Base-by-base conservation (phyloP, 1,140 invertebrate species). In the Zaprionus lachaisei region DNA sequence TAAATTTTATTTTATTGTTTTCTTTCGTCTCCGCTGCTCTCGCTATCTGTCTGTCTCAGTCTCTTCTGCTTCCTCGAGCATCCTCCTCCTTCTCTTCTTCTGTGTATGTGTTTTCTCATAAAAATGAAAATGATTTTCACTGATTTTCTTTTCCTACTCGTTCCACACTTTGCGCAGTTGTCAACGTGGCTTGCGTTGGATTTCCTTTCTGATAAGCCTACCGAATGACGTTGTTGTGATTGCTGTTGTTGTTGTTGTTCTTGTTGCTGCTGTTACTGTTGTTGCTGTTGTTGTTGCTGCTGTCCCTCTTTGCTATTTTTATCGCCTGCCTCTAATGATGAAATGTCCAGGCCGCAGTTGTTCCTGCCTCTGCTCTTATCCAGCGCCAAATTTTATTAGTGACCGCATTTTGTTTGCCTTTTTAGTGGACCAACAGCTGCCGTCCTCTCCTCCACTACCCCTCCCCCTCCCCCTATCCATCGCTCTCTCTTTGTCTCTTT, bases 1-100 rank as follows among this genome's bases (percentile, higher is more conserved):
- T 85, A 85, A 85, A 85, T 85, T 85, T 85, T 85, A 85, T 85
- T 85, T 85, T 85, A 85, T 85, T 85, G 82, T 85, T 85, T 79
- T 86, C 47, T 72, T 81, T 85, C 58, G 72, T 63, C 58, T 41
- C 34, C 51, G 47, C 44, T 55, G 49, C 51, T 38, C 73, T 68
- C 61, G 38, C 55, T 76, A 44, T 26, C 24, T 26, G 20, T 22
- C 24, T 28, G 5, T 6, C 31, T 34, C 9, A 9, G 28, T 31
- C 3, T 34, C 31, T 15, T 38, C 34, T 15, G 37, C 37, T 38
- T 38, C 15, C 15, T 4, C 37, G 14, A 38, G 51, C 77, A 60
- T 56, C 22, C 60, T 58, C 47, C 79, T 68, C 72, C 56, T 72
- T 26, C 73, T 83, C 51, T 72, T 44, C 2, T 38, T 20, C 31